Percentiles rank a stretch among this genome's conserved stretches.
Evolutionary conservation across 1,140 invertebrate genomes (phyloP).

Genomic region (Drosophila hydei): DNA sequence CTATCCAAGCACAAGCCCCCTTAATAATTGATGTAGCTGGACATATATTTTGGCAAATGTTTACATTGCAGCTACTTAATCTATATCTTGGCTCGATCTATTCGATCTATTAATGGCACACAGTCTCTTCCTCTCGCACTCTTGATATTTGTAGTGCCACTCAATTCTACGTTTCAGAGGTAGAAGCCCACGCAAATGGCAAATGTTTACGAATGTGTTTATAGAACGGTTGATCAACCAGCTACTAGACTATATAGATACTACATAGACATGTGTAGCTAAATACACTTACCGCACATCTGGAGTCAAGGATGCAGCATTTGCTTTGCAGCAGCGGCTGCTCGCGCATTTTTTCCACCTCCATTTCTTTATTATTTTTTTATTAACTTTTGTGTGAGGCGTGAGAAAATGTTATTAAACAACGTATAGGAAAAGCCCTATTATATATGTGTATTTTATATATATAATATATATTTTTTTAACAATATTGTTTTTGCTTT

Average conservation of each 20-base stretch:
- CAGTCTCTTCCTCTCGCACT: constrained; percentile 3
- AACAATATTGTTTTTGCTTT: constrained; percentile 39
- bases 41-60: constrained; percentile 28
- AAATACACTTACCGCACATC: constrained; percentile 76
- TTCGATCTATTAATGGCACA: constrained; percentile 60
- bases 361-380: constrained; percentile 51
- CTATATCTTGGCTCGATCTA: constrained; percentile 19
- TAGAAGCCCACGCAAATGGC: constrained; percentile 23
- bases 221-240: constrained; percentile 24
- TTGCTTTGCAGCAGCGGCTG: constrained; percentile 59
- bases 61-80: constrained; percentile 34
- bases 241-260: not conserved
- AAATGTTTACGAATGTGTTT: constrained; percentile 27
- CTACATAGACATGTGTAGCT: not conserved
- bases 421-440: constrained; percentile 48
- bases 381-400: not conserved
- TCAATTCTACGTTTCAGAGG: not conserved
- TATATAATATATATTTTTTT: not conserved
- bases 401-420: constrained; percentile 45
- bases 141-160: not conserved
- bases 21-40: constrained; percentile 8
- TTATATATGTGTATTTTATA: constrained; percentile 21
- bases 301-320: constrained; percentile 63
- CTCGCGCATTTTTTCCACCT: constrained; percentile 70
- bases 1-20: constrained; percentile 12